Evolutionary conservation across 2,113 vertebrate genomes (phyloP).

Genomic region (Coracopsis vasa): DNA sequence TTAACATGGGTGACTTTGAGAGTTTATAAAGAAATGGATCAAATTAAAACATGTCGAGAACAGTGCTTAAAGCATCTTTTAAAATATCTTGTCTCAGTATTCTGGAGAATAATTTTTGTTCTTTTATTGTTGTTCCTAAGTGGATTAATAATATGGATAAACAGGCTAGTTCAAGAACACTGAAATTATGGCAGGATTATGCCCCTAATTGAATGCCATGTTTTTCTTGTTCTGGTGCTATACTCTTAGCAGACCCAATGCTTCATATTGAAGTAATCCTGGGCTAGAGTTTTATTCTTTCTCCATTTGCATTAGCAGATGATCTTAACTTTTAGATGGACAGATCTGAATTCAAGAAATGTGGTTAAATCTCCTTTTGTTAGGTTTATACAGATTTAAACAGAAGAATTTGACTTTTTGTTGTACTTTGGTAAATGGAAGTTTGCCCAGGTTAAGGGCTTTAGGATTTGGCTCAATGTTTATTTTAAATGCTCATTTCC

Average conservation of each 20-base stretch:
- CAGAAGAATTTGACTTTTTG: conserved; percentile 16
- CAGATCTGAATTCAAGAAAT: conserved; percentile 4
- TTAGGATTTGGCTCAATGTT: conserved; percentile 32
- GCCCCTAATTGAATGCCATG: background rate
- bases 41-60: background rate
- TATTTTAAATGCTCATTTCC: conserved; percentile 48
- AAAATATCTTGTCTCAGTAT: background rate
- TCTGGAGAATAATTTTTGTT: background rate
- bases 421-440: conserved; percentile 36
- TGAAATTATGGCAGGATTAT: background rate
- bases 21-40: background rate
- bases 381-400: background rate
- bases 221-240: background rate
- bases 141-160: background rate
- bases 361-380: background rate
- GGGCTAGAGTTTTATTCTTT: background rate
- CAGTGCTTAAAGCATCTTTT: background rate
- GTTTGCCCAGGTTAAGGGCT: conserved; percentile 38
- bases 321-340: background rate
- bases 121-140: background rate
- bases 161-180: background rate
- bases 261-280: background rate
- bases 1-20: background rate
- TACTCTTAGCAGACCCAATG: background rate
- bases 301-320: background rate